Evolutionary conservation across 1,140 invertebrate genomes (phyloP).

Genomic region (Nomia melanderi): DNA sequence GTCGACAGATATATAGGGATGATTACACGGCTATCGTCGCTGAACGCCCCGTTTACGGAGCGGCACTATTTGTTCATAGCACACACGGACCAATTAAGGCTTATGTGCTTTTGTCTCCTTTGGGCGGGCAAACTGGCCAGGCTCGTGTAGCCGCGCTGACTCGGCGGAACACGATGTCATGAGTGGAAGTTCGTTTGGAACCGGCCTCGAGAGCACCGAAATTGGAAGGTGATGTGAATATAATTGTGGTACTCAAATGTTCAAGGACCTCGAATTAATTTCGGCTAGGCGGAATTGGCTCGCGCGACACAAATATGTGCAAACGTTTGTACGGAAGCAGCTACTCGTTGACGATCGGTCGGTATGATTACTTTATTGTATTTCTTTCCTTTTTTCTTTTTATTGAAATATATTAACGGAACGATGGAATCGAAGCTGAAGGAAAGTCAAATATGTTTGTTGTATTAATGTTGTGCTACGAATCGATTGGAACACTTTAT

Average conservation of each 20-base stretch:
- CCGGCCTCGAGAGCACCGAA: not conserved
- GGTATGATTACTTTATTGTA: no score
- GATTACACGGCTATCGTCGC: slow-evolving; percentile 39
- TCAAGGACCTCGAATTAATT: not conserved
- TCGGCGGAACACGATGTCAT: not conserved
- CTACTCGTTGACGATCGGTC: not conserved
- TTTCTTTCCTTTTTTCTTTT: no score
- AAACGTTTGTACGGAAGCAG: not conserved
- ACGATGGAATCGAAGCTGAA: no score
- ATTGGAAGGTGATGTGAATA: slow-evolving; percentile 12
- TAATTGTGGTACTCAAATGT: not conserved
- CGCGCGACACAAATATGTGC: not conserved
- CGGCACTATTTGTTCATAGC: slow-evolving; percentile 56
- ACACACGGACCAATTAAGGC: slow-evolving; percentile 61
- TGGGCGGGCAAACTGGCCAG: slow-evolving; percentile 45
- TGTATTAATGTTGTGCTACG: no score
- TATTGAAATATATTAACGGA: no score
- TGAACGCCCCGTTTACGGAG: slow-evolving; percentile 44
- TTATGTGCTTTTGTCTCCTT: slow-evolving; percentile 63
- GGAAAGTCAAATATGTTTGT: no score
- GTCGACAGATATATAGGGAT: slow-evolving; percentile 32
- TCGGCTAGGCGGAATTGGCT: not conserved
- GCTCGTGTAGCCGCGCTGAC: slow-evolving; percentile 30
- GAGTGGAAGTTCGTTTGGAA: slow-evolving; percentile 31
- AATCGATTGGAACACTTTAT: no score